A percentile compares a stretch with the other conserved stretches of the same genome.
These are phyloP conservation scores for Trissolcus basalis DNA, from an alignment of 1,140 invertebrate genomes.

Conservation along the genomic window DNA sequence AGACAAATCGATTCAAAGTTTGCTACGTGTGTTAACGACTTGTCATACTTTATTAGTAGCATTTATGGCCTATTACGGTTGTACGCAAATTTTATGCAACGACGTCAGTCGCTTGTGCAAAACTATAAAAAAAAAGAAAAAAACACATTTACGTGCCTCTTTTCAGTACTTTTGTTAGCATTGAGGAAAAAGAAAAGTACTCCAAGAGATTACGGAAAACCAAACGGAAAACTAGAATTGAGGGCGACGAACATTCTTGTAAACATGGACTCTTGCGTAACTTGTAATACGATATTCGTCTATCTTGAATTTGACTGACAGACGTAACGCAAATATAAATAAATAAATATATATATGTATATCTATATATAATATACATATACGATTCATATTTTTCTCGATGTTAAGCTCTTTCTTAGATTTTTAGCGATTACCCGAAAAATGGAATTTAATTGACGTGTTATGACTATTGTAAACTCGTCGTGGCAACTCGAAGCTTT, in stretches of 20 bases:
- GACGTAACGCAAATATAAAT: slow-evolving; percentile 60
- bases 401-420: slow-evolving; percentile 74
- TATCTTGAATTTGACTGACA: slow-evolving; percentile 73
- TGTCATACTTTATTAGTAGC: slow-evolving; percentile 70
- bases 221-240: too few relatives aligned
- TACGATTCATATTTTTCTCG: slow-evolving; percentile 72
- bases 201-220: too few relatives aligned
- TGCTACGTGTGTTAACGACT: slow-evolving; percentile 68
- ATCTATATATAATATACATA: slow-evolving; percentile 40
- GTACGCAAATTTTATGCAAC: slow-evolving; percentile 69
- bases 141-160: slow-evolving; percentile 43
- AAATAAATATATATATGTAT: slow-evolving; percentile 58
- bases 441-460: slow-evolving; percentile 54
- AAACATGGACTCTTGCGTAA: slow-evolving; percentile 65
- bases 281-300: slow-evolving; percentile 63
- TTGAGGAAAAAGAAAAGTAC: slow-evolving; percentile 1
- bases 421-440: slow-evolving; percentile 55
- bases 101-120: slow-evolving; percentile 59
- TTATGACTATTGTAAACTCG: slow-evolving; percentile 25
- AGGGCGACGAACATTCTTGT: slow-evolving; percentile 39
- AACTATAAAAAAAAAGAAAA: slow-evolving; percentile 2
- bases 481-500: slow-evolving; percentile 17
- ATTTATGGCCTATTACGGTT: slow-evolving; percentile 70
- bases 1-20: slow-evolving; percentile 43
- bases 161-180: slow-evolving; percentile 49